Evolutionary conservation across 2,888 invertebrate species (phyloP), one percentile per base, ranked within the genome.

Genomic region (Deilephila porcellus): DNA sequence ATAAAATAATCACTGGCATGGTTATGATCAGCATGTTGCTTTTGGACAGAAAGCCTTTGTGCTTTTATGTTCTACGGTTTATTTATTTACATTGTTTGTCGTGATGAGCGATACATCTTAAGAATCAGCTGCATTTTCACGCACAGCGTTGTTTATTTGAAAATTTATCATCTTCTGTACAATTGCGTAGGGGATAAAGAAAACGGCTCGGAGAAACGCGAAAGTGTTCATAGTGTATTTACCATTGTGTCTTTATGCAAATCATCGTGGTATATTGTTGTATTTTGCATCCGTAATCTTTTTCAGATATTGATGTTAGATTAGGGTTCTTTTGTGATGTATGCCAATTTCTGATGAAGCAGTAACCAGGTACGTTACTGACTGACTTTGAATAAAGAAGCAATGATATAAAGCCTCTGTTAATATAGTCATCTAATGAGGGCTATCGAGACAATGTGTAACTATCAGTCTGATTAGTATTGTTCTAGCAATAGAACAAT

Each of bases 231-330:
- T 14, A 45, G 25, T 67, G 25, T 45, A 67, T 67, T 67, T 67
- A 45, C 67, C 67, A 67, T 67, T 67, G 67, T 67, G 67, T 19
- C 52, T 52, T 67, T 67, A 67, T 67, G 67, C 67, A 67, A 67
- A 67, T 67, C 67, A 45, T 67, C 20, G 45, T 67, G 67, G 45
- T 67, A 52, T 25, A 25, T 67, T 52, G 67, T 67, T 67, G 67
- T 19, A 67, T 52, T 67, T 67, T 67, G 67, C 67, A 25, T 67
- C 25, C 6, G 67, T 52, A 25, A 45, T 52, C 52, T 45, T 7
- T 25, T 25, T n/a, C 3, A 63, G 63, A 37, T 34, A 63, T 52
- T 67, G 17, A 67, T 67, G 25, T 17, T 25, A 29, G 52, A 67
- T n/a, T 20, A 20, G 25, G 20, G 5, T 17, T 67, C 25, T 45